Evolutionary conservation across 1,140 invertebrate species (phyloP).

Genomic region (Ephestia elutella): DNA sequence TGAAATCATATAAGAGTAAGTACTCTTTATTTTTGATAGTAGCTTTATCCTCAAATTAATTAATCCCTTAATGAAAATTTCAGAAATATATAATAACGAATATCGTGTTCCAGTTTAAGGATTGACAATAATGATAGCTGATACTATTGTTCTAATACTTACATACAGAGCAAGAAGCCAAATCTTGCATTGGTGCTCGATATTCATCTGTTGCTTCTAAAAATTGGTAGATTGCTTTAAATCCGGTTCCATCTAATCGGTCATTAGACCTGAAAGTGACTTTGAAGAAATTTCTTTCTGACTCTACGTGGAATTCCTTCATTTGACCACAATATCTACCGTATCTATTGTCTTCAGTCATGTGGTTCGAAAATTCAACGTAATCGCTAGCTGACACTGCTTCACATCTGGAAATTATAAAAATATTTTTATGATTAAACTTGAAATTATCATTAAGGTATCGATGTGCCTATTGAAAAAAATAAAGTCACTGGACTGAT

Average conservation of each 20-base stretch:
- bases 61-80: no score
- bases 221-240: conserved; percentile 93
- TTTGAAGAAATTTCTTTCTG: conserved; percentile 94
- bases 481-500: not conserved
- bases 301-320: conserved; percentile 86
- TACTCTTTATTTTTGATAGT: no score
- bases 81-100: no score
- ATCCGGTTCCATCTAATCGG: conserved; percentile 93
- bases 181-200: conserved; percentile 52
- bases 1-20: no score
- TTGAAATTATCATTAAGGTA: no score
- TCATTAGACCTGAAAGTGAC: conserved; percentile 96
- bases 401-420: conserved; percentile 82
- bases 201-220: conserved; percentile 69
- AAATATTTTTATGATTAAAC: not conserved
- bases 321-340: conserved; percentile 89
- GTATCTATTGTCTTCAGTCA: conserved; percentile 89
- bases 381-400: conserved; percentile 92
- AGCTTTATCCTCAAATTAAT: no score
- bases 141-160: conserved; percentile 29
- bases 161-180: conserved; percentile 47
- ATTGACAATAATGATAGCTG: no score
- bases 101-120: no score
- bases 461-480: no score
- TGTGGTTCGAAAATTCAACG: conserved; percentile 95